phyloP scores from a whole-genome alignment of 2,888 invertebrate genomes.

The Frankliniella intonsa region DNA sequence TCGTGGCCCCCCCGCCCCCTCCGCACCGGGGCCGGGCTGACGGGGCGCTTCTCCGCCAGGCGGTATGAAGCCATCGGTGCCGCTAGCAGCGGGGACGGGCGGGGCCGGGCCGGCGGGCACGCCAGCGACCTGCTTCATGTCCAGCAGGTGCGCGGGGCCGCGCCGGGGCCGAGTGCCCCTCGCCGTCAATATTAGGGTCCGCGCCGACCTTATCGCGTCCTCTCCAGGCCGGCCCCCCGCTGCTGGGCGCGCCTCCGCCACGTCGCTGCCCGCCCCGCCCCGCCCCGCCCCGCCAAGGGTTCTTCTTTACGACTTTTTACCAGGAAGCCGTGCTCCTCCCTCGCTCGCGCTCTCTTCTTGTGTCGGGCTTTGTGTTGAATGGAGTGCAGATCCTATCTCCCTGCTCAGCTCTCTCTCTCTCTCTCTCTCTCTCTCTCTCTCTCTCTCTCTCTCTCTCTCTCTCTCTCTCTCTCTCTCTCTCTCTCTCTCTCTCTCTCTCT shows the following conservation, averaged over 20 bases:
- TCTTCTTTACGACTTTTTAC: constrained; percentile 10
- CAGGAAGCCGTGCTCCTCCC: not conserved
- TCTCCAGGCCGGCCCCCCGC: not conserved
- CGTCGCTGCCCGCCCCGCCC: not conserved
- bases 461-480: no score
- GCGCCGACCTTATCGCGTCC: no score
- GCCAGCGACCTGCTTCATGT: no score
- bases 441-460: not conserved
- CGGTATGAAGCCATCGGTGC: not conserved
- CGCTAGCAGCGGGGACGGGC: no score
- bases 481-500: no score
- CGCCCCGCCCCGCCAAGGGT: not conserved
- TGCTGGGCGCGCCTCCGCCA: not conserved
- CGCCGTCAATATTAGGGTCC: no score
- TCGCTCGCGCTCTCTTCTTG: not conserved
- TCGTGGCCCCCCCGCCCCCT: no score
- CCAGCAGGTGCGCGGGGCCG: no score
- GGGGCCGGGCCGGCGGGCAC: no score
- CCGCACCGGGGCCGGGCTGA: not conserved
- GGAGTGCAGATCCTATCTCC: constrained; percentile 5
- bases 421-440: not conserved
- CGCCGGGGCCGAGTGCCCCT: no score
- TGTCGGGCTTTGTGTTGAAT: not conserved
- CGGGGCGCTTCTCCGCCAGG: no score
- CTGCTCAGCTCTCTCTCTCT: not conserved